phyloP scores from a whole-genome alignment of 2,113 vertebrate genomes.

The Chrysochloris asiatica region DNA sequence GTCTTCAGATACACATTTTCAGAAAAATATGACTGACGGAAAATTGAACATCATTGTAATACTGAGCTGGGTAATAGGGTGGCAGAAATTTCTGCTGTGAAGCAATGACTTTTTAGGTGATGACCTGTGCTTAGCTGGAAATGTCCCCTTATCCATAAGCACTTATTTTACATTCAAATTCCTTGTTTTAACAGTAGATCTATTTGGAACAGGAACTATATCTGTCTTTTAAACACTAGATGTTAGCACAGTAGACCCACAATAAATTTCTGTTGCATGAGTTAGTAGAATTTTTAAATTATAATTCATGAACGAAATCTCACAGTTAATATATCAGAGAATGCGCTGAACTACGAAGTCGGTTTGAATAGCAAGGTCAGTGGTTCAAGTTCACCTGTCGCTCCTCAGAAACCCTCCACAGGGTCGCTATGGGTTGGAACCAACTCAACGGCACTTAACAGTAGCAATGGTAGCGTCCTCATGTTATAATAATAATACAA shows the following conservation, averaged over 20 bases:
- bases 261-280: background rate
- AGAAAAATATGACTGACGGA: background rate
- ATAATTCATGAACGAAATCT: background rate
- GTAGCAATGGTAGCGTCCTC: too few relatives aligned
- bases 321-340: background rate
- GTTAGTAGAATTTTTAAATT: background rate
- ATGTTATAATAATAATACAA: background rate
- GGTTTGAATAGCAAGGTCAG: too few relatives aligned
- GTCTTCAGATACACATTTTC: background rate
- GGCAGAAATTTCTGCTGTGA: background rate
- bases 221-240: background rate
- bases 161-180: background rate
- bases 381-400: too few relatives aligned
- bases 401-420: too few relatives aligned
- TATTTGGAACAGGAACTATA: accelerated
- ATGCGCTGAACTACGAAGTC: too few relatives aligned
- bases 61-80: background rate
- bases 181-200: background rate
- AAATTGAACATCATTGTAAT: background rate
- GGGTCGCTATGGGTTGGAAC: too few relatives aligned
- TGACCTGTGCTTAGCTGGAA: background rate
- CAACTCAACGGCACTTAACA: too few relatives aligned
- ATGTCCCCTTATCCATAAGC: background rate
- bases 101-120: background rate
- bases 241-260: background rate